Base-by-base conservation (phyloP, 2,888 invertebrate genomes). In the Criorhina ranunculi region DNA sequence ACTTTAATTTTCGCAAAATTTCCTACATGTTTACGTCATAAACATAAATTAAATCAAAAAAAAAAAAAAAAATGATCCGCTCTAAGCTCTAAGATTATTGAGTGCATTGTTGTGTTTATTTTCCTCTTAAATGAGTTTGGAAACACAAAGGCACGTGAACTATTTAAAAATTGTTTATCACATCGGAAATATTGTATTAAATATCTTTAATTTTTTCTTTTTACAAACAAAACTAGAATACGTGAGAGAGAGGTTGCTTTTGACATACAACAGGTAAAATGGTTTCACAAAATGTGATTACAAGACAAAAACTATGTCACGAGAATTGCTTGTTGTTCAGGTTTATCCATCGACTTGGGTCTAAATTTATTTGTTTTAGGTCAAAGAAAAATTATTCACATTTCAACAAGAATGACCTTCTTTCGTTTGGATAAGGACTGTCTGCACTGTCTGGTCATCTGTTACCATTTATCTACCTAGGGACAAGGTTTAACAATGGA, bases 401-500 rank as follows among this genome's bases (percentile, higher is more conserved):
- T 19, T 17, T 9, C 33, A 19, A 64, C 49, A 49, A 8, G 0
- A 51, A 11, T 12, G 49, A 53, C 66, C 66, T 53, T 51, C 29
- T 37, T 12, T 29, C 5, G 11, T 29, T 15, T 2, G 51, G 66
- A 66, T 53, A 66, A 53, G 37, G 40, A 35, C 12, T 64, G 64
- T 66, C 64, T 51, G 24, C n/a, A 1, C 24, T 24, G 62, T 64
- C 62, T 46, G 62, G 33, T 51, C 64, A 64, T 31, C 55, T 37
- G 42, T 35, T 73, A 40, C 67, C 53, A 67, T 57, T 24, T 46
- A 57, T 75, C 64, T 57, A 64, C 64, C 55, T 66, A 75, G 44
- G 75, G 75, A 66, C 75, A 75, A 75, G 75, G 66, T 57, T 29
- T 75, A 57, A 37, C n/a, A 37, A 29, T 49, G 17, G 31, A 51